Evolutionary conservation across 1,140 invertebrate species (phyloP).

Genomic region (Delia radicum): DNA sequence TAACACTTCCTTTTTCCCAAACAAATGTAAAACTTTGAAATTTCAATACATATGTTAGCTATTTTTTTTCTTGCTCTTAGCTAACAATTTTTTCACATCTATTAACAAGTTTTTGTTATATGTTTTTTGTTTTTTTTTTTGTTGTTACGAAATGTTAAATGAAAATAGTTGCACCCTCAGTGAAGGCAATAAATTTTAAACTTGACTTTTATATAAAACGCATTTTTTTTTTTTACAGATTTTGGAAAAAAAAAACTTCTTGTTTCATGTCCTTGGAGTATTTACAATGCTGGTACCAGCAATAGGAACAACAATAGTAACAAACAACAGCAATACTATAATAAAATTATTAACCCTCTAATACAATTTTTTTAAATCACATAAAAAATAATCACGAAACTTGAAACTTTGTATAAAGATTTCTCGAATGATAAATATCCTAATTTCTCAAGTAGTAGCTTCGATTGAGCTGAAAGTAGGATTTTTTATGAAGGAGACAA

Average conservation of each 20-base stretch:
- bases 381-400: too few relatives aligned
- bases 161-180: slow-evolving; percentile 22
- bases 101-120: slow-evolving; percentile 17
- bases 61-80: background rate
- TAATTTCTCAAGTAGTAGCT: too few relatives aligned
- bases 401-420: too few relatives aligned
- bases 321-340: background rate
- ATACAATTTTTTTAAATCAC: too few relatives aligned
- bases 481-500: too few relatives aligned
- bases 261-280: slow-evolving; percentile 14
- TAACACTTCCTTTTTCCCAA: background rate
- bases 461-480: too few relatives aligned
- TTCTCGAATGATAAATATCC: too few relatives aligned
- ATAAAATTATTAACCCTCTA: too few relatives aligned
- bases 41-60: slow-evolving; percentile 1
- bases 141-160: background rate
- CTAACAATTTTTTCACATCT: slow-evolving; percentile 3
- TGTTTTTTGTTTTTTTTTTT: background rate
- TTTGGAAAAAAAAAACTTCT: background rate
- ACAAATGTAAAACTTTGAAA: slow-evolving; percentile 8
- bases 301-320: background rate
- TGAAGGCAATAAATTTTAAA: slow-evolving; percentile 23
- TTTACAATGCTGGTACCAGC: background rate
- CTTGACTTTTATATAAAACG: slow-evolving; percentile 23
- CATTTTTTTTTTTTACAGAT: background rate